Base-by-base conservation (phyloP, 2,888 invertebrate genomes). In the Cosmopolites sordidus region DNA sequence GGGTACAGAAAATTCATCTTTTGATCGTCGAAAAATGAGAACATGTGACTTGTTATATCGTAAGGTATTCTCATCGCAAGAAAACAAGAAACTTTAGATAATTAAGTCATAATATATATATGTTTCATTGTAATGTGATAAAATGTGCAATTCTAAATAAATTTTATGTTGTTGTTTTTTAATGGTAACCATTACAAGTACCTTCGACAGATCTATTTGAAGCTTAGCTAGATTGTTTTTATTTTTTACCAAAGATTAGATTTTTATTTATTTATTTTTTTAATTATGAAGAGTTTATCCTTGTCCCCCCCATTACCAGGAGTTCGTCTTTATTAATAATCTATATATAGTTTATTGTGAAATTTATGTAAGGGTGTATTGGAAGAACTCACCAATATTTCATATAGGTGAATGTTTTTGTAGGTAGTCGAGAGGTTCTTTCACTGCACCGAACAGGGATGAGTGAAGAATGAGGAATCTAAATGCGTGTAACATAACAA, bases 121-220 rank as follows among this genome's bases (percentile, higher is more conserved):
- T 33, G 33, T 33, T 22, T 33, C 66, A 48, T 44, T 48, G 53
- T 53, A 43, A 39, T 53, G 48, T 54, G 45, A 54, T 54, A 54
- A 45, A 48, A 48, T 54, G 54, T 54, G 45, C 45, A 54, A 54
- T 45, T 43, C 47, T 33, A 46, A 48, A 48, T 48, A 48, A 45
- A 12, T 49, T 48, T 38, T 43, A 48, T 44, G 42, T 48, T 48
- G 43, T 39, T 52, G 46, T 48, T 47, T 8, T 38, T 22, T 22
- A 22, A 22, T 22, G 22, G 22, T 22, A 22, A 22, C 22, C 8
- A 8, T 22, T 22, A 8, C 22, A 22, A 22, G 22, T 22, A 22
- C 22, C 22, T 22, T 22, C 22, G 8, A 22, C 22, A 22, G 22
- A 22, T 22, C 12, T 33, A 33, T 12, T 33, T 33, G 33, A 41